Conservation (phyloP, 2,797 vertebrate genomes). For the Phataginus tricuspis region DNA sequence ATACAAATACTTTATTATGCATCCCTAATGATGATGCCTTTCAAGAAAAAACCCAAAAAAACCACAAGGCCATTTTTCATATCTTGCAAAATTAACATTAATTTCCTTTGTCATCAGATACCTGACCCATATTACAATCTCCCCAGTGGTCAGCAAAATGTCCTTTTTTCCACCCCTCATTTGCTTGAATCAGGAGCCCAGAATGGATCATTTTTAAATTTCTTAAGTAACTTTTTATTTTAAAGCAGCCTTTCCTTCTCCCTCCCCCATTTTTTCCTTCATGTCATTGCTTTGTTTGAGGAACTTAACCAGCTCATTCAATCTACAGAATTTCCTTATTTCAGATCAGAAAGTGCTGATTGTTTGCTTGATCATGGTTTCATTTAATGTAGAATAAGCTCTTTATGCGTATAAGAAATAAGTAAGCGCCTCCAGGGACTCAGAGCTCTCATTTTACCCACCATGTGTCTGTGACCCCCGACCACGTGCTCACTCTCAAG, state of each 20-base stretch:
- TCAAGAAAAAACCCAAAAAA: neutral
- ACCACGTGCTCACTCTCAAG: neutral
- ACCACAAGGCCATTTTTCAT: neutral
- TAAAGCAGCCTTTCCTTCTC: neutral
- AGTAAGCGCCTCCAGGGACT: neutral
- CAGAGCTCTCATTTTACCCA: neutral
- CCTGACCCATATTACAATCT: neutral
- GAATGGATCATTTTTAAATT: neutral
- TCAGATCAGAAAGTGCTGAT: neutral
- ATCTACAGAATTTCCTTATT: neutral
- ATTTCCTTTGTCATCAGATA: neutral
- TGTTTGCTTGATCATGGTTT: neutral
- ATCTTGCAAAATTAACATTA: neutral
- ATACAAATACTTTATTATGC: neutral
- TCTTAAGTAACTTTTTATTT: conserved; percentile 24
- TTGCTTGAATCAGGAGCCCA: neutral
- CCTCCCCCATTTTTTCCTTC: neutral
- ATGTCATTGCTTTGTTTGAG: neutral
- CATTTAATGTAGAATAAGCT: neutral
- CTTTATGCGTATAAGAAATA: neutral
- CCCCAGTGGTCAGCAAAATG: neutral
- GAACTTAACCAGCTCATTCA: neutral
- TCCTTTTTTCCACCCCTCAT: neutral
- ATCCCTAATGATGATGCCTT: neutral
- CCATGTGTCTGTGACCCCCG: neutral